Percentiles rank a stretch among this genome's conserved stretches.
Conservation (phyloP, 1,140 invertebrate species). For the Papilio polytes region DNA sequence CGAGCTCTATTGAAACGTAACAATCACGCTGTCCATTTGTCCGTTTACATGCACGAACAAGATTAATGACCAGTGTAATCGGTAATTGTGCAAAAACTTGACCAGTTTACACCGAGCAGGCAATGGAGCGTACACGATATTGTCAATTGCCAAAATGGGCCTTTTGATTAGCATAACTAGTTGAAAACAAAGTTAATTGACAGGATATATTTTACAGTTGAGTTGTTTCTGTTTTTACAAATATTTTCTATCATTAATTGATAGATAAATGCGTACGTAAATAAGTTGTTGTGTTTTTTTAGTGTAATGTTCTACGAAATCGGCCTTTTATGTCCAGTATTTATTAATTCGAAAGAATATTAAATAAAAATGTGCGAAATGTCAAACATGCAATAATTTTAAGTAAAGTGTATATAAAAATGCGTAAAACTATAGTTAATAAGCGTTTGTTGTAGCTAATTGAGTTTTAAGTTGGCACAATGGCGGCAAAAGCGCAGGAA, state of each 20-base stretch:
- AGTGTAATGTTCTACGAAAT: no score
- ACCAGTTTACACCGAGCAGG: conserved; percentile 18
- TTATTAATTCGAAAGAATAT: no score
- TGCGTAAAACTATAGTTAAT: conserved; percentile 13
- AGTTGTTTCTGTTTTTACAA: not conserved
- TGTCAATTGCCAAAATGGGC: conserved; percentile 19
- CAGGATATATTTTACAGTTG: not conserved
- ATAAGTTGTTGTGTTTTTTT: no score
- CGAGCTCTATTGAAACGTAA: conserved; percentile 4
- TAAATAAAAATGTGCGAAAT: not conserved
- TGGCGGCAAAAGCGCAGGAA: conserved; percentile 15
- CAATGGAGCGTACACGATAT: not conserved
- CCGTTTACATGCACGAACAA: conserved; percentile 14
- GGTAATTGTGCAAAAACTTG: conserved; percentile 12
- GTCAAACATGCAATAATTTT: not conserved
- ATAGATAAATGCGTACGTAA: no score
- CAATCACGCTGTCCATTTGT: conserved; percentile 1
- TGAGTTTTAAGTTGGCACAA: conserved; percentile 14
- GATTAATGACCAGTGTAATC: conserved; percentile 18
- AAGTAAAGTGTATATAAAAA: not conserved
- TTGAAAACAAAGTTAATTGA: not conserved
- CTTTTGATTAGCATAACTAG: not conserved
- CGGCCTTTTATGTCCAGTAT: no score
- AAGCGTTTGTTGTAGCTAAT: not conserved
- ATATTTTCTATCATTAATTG: not conserved